These are phyloP conservation scores for Molanna angustata DNA, from an alignment of 2,888 invertebrate species.

Conservation along the genomic window DNA sequence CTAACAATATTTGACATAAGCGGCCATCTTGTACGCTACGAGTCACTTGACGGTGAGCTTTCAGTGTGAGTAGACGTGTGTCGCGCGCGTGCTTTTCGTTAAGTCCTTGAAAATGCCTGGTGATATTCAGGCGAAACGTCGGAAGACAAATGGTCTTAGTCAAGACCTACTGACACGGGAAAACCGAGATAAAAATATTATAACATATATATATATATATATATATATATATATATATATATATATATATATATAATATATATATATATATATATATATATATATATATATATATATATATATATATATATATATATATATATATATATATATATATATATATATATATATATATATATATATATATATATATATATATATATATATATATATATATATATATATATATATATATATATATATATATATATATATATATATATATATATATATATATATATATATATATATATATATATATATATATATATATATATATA, in stretches of 20 bases:
- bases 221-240: background rate
- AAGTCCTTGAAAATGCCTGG: too few relatives aligned
- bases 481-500: background rate
- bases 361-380: background rate
- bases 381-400: background rate
- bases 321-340: background rate
- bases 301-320: background rate
- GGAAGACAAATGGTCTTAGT: too few relatives aligned
- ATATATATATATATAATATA: background rate
- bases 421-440: background rate
- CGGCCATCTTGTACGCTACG: too few relatives aligned
- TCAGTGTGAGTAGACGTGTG: too few relatives aligned
- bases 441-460: background rate
- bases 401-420: background rate
- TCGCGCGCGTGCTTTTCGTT: too few relatives aligned
- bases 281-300: background rate
- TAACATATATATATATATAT: too few relatives aligned
- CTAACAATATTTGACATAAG: too few relatives aligned
- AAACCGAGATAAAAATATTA: too few relatives aligned
- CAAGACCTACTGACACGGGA: too few relatives aligned
- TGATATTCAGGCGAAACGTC: too few relatives aligned
- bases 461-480: background rate
- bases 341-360: background rate
- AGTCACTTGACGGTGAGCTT: too few relatives aligned
- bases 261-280: background rate